Conservation (phyloP, 2,888 invertebrate species). For the Polydrusus tereticollis region DNA sequence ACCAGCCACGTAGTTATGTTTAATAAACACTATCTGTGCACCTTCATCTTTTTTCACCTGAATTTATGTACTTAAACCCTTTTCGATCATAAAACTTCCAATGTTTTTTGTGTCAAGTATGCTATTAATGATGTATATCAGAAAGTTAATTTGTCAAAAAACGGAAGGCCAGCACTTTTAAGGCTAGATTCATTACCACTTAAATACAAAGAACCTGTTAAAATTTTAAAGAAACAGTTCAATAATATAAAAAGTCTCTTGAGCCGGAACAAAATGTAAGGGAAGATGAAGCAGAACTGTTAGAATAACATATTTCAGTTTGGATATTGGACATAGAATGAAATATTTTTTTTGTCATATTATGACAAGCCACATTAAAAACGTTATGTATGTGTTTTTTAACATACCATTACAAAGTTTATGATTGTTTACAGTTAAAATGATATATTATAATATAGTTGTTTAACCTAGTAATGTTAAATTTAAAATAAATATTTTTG, state of each 20-base stretch:
- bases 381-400: neutral
- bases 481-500: slow-evolving; percentile 9
- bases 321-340: neutral
- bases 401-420: neutral
- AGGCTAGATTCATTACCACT: neutral
- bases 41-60: too few relatives aligned
- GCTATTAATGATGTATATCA: slow-evolving; percentile 3
- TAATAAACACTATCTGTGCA: too few relatives aligned
- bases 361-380: slow-evolving; percentile 5
- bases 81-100: neutral
- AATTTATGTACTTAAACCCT: too few relatives aligned
- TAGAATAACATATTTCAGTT: neutral
- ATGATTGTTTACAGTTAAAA: slow-evolving; percentile 2
- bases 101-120: slow-evolving; percentile 17
- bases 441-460: neutral
- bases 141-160: slow-evolving; percentile 13
- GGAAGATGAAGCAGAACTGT: slow-evolving; percentile 1
- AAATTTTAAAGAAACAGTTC: slow-evolving; percentile 6
- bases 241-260: slow-evolving; percentile 6
- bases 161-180: slow-evolving; percentile 1
- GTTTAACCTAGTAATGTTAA: neutral
- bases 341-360: neutral
- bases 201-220: slow-evolving; percentile 15
- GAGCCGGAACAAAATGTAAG: neutral
- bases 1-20: too few relatives aligned